Evolutionary conservation across 1,140 invertebrate species (phyloP), one percentile per base, ranked within the genome.

Genomic region (Anthonomus grandis): DNA sequence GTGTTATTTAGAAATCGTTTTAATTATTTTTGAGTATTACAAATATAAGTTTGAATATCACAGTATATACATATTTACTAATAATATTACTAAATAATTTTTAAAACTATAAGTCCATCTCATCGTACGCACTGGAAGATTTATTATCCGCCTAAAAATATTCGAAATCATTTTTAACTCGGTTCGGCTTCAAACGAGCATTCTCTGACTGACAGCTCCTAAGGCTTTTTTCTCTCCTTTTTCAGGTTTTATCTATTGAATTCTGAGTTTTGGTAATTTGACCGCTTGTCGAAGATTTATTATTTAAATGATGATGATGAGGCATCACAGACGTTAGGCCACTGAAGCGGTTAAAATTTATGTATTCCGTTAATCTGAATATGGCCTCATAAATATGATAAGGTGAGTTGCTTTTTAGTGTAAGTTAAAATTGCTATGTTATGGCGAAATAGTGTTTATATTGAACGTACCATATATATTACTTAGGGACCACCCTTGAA

Each of bases 221-320:
- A 18, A 21, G n/a, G 27, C 23, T n/a, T 42, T 38, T 50, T 21
- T 39, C 38, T 23, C 13, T 38, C 45, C 18, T 31, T 54, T 38
- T 54, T 13, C 25, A 18, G 23, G 10, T 24, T 51, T 44, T 56
- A 56, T 56, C 53, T 56, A 56, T 56, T 56, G 53, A 56, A 56
- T 47, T 56, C 39, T 47, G 12, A 45, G 52, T 46, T 55, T 55
- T 55, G 23, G 53, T 56, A 56, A 56, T 56, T 56, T 56, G 53
- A 47, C 34, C 53, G 53, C 53, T 56, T 48, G 53, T 48, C 44
- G 53, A 56, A 56, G 53, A 56, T 56, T 56, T 56, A 56, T 56
- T 56, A 56, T 56, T 56, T 42, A 56, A 56, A 56, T 56, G 44
- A 56, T 48, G 53, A 56, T 56, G 53, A 56, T 48, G 53, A 42